phyloP scores from a whole-genome alignment of 2,113 vertebrate genomes.

The Falco punctatus region DNA sequence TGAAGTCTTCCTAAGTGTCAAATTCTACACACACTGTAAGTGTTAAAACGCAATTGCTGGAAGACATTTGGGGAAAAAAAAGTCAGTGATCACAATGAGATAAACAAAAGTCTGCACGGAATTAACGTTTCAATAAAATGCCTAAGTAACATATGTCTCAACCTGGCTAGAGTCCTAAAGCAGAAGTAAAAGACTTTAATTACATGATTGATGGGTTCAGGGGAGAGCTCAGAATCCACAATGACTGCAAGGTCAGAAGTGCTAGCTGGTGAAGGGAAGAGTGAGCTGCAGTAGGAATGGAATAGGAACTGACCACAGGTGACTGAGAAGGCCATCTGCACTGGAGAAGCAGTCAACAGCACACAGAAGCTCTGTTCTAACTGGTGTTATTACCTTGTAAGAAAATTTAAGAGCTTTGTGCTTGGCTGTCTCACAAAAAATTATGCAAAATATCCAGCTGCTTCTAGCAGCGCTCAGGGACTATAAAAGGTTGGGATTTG shows the following conservation, averaged over 20 bases:
- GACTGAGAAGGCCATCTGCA: neutral
- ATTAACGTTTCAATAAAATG: constrained; percentile 11
- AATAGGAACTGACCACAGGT: neutral
- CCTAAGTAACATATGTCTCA: constrained; percentile 29
- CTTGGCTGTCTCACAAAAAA: constrained; percentile 28
- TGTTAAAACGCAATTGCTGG: neutral
- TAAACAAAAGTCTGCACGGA: neutral
- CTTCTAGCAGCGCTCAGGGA: neutral
- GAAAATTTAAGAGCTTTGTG: neutral
- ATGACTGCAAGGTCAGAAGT: neutral
- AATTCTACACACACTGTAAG: neutral
- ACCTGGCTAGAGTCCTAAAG: constrained; percentile 28
- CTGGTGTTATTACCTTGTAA: neutral
- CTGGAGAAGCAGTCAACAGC: neutral
- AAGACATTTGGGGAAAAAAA: neutral
- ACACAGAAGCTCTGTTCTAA: neutral
- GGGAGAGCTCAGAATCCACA: neutral
- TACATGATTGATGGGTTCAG: neutral
- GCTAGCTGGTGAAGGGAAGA: neutral
- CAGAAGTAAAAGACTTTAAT: constrained; percentile 3
- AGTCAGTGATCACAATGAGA: neutral
- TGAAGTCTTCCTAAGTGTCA: neutral
- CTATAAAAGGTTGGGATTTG: neutral
- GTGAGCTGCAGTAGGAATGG: neutral
- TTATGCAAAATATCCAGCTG: constrained; percentile 27